Conservation (phyloP, 2,888 invertebrate species). For the Agrochola lychnidis region DNA sequence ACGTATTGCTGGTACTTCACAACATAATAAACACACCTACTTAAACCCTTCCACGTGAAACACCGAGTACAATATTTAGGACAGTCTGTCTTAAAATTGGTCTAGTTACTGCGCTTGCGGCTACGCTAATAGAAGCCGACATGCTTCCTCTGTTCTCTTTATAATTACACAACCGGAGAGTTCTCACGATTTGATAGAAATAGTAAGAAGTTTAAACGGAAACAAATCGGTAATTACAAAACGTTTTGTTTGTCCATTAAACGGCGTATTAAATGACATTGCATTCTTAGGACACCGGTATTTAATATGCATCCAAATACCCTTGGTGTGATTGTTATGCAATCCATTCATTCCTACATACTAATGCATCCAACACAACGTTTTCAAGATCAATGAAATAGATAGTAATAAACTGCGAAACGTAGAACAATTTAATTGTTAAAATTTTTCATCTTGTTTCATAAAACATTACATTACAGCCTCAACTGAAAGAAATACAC, state of each 20-base stretch:
- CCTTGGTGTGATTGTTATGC: slow-evolving; percentile 57
- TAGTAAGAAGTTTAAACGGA: slow-evolving; percentile 25
- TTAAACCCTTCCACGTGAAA: neutral
- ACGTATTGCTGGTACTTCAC: neutral
- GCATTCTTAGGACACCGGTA: slow-evolving; percentile 40
- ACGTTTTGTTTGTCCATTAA: slow-evolving; percentile 20
- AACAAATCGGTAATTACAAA: slow-evolving; percentile 36
- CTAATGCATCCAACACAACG: slow-evolving; percentile 47
- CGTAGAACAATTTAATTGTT: neutral
- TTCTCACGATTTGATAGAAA: slow-evolving; percentile 49
- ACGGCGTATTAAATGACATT: slow-evolving; percentile 34
- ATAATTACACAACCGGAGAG: slow-evolving; percentile 69
- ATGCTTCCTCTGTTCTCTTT: slow-evolving; percentile 71
- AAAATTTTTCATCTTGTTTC: neutral
- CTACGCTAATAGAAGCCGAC: slow-evolving; percentile 64
- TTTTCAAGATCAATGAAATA: slow-evolving; percentile 49
- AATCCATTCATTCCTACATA: slow-evolving; percentile 55
- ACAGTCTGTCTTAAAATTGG: slow-evolving; percentile 47
- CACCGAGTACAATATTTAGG: slow-evolving; percentile 29
- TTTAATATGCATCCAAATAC: slow-evolving; percentile 58
- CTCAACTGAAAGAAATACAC: neutral
- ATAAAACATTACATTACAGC: neutral
- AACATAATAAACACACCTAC: slow-evolving; percentile 1
- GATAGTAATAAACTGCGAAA: slow-evolving; percentile 30
- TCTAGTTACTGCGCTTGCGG: slow-evolving; percentile 50